phyloP scores from a whole-genome alignment of 2,888 invertebrate genomes.

The Scotopteryx bipunctaria region DNA sequence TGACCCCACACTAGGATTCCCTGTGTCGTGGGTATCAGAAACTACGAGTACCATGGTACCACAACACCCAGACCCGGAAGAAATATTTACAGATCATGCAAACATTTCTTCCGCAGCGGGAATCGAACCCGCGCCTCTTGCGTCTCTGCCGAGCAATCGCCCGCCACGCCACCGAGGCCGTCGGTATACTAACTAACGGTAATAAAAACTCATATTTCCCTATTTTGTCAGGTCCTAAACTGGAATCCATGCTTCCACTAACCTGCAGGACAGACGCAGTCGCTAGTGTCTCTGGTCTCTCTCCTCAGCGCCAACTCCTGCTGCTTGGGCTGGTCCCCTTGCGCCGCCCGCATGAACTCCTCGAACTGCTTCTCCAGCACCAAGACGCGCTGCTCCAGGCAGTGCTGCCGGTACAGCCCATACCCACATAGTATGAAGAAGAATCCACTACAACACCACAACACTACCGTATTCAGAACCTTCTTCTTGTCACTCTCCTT shows the following conservation, averaged over 20 bases:
- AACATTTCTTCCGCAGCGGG: neutral
- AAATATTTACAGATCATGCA: too few species aligned
- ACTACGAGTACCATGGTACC: too few species aligned
- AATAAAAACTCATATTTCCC: too few species aligned
- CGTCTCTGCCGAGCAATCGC: too few species aligned
- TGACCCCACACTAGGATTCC: too few species aligned
- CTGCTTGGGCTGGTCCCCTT: conserved; percentile 32
- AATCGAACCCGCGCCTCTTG: too few species aligned
- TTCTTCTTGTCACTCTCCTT: conserved; percentile 56
- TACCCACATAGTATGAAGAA: conserved; percentile 66
- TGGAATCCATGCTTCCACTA: conserved; percentile 35
- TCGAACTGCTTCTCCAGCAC: conserved; percentile 61
- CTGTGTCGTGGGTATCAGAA: too few species aligned
- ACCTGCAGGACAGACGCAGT: conserved; percentile 78
- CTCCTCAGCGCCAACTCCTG: conserved; percentile 55
- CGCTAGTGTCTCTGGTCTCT: conserved; percentile 64
- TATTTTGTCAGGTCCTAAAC: too few species aligned
- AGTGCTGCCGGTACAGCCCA: conserved; percentile 68
- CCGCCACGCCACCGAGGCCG: too few species aligned
- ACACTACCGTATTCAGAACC: conserved; percentile 67
- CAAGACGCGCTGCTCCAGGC: conserved; percentile 65
- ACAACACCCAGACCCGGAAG: too few species aligned
- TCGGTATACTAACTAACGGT: too few species aligned
- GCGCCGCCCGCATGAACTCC: conserved; percentile 41
- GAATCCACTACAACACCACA: conserved; percentile 73